phyloP scores from a whole-genome alignment of 2,113 vertebrate genomes.

The Megaceryle torquata region DNA sequence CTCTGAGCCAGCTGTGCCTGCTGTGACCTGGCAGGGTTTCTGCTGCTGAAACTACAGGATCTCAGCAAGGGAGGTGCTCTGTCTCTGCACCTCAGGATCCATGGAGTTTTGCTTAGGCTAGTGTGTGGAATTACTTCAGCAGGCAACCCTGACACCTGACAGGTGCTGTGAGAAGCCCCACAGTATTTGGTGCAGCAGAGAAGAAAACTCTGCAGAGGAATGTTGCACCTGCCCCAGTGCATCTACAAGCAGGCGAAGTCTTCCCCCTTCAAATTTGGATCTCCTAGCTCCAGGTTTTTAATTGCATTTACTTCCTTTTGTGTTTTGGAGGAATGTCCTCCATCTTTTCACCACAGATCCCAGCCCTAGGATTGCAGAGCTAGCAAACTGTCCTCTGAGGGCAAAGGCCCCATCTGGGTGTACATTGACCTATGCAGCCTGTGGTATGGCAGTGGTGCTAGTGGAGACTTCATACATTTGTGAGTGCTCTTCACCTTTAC shows the following conservation, averaged over 20 bases:
- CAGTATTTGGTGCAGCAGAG: not conserved
- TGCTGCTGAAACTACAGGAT: not conserved
- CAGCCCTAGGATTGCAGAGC: not conserved
- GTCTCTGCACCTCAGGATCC: not conserved
- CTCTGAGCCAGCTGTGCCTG: fast-evolving
- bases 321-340: not conserved
- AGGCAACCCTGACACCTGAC: not conserved
- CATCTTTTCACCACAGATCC: not conserved
- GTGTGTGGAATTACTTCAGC: fast-evolving
- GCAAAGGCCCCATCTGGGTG: not conserved
- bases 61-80: not conserved
- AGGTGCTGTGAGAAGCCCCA: fast-evolving
- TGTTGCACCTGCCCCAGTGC: not conserved
- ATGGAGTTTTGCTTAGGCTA: not conserved
- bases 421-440: not conserved
- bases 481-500: not conserved
- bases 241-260: not conserved
- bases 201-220: not conserved
- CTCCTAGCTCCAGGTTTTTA: not conserved
- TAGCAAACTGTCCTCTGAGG: not conserved
- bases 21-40: not conserved
- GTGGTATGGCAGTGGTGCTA: not conserved
- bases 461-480: not conserved
- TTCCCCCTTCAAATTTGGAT: not conserved
- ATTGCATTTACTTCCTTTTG: not conserved